These are phyloP conservation scores for Sylvietta virens DNA, from an alignment of 2,113 vertebrate species.

Conservation along the genomic window DNA sequence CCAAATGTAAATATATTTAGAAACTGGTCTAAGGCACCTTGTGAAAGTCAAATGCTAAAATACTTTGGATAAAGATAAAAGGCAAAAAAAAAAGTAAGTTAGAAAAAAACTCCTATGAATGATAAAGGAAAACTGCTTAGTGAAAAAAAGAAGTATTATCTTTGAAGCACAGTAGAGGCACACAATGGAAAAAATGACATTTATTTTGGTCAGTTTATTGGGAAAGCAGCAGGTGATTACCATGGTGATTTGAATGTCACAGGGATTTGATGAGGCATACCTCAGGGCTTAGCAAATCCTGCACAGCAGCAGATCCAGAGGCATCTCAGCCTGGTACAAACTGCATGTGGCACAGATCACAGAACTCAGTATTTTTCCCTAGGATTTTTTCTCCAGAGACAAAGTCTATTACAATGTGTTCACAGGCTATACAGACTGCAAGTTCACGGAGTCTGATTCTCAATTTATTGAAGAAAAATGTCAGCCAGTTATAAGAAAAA, in stretches of 20 bases:
- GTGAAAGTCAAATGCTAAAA: neutral
- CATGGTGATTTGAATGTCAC: neutral
- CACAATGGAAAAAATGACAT: neutral
- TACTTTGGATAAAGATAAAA: neutral
- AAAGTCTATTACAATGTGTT: neutral
- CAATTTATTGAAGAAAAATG: neutral
- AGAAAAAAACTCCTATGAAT: neutral
- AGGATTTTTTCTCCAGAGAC: neutral
- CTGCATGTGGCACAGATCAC: neutral
- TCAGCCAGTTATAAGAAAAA: neutral
- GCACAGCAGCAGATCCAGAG: neutral
- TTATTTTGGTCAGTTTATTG: neutral
- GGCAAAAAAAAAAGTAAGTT: neutral
- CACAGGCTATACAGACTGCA: neutral
- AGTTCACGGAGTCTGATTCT: neutral
- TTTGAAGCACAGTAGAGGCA: neutral
- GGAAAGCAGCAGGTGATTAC: neutral
- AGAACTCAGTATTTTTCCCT: neutral
- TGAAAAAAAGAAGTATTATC: neutral
- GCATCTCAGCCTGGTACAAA: neutral
- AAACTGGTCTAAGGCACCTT: neutral
- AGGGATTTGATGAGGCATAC: neutral
- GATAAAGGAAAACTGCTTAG: neutral
- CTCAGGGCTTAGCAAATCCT: neutral
- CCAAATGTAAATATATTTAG: neutral